phyloP scores from a whole-genome alignment of 2,888 invertebrate genomes.

The Tetragonisca angustula region DNA sequence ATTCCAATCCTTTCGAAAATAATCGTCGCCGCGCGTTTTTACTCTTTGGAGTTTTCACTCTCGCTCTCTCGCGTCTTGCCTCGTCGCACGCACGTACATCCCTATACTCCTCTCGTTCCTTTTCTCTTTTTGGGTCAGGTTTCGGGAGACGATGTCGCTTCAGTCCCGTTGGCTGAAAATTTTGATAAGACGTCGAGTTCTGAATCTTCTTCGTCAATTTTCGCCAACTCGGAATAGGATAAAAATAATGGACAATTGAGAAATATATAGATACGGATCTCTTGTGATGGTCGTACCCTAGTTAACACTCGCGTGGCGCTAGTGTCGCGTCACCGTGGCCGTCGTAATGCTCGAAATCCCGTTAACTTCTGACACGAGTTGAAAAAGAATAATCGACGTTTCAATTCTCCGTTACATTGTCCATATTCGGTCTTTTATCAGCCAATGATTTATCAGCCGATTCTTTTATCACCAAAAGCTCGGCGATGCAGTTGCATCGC shows the following conservation, averaged over 20 bases:
- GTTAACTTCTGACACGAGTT: background rate
- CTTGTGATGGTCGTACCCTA: background rate
- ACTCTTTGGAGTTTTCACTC: background rate
- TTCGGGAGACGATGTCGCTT: no score
- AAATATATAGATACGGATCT: background rate
- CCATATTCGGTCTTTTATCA: conserved; percentile 3
- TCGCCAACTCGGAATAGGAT: no score
- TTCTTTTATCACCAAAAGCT: conserved; percentile 2
- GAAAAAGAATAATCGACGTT: no score
- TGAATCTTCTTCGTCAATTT: no score
- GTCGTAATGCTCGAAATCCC: background rate
- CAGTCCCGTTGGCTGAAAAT: no score
- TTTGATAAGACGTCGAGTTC: no score
- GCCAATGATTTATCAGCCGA: no score
- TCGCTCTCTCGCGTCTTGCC: background rate
- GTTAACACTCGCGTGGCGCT: background rate
- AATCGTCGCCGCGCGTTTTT: background rate
- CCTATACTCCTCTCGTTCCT: no score
- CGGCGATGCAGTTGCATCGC: conserved; percentile 12
- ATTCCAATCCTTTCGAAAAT: conserved; percentile 61
- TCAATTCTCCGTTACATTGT: background rate
- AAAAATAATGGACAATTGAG: no score
- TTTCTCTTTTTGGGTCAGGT: no score
- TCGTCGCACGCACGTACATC: no score
- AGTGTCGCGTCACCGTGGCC: background rate